Conservation (phyloP, 2,888 invertebrate genomes). For the Clepsis dumicolana region DNA sequence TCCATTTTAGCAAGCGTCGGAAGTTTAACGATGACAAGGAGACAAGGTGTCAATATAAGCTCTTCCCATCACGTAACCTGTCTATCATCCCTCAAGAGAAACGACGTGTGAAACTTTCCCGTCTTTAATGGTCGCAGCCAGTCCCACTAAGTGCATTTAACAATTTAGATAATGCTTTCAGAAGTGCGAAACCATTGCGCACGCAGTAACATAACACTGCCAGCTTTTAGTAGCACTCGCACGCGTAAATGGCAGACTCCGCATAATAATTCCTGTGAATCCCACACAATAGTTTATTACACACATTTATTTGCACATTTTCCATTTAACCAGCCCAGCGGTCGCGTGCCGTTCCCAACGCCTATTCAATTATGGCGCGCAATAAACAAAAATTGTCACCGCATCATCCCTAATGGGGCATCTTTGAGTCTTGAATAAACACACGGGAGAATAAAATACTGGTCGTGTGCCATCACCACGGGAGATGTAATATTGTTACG, state of each 20-base stretch:
- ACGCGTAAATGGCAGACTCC: conserved; percentile 49
- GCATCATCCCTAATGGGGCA: conserved; percentile 78
- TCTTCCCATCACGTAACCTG: conserved; percentile 19
- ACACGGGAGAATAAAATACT: conserved; percentile 70
- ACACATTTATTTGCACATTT: conserved; percentile 75
- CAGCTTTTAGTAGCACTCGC: conserved; percentile 62
- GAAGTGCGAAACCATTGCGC: conserved; percentile 65
- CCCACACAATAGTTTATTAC: conserved; percentile 72
- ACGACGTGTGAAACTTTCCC: conserved; percentile 60
- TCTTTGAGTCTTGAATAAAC: conserved; percentile 77
- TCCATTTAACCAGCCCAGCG: conserved; percentile 57
- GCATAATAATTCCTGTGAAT: conserved; percentile 64
- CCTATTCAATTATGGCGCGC: conserved; percentile 80
- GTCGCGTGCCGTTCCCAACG: conserved; percentile 80
- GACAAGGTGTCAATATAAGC: conserved; percentile 21
- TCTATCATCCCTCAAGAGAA: conserved; percentile 53
- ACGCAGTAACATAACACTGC: conserved; percentile 59
- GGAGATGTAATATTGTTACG: conserved; percentile 76
- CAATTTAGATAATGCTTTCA: conserved; percentile 75
- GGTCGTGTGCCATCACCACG: conserved; percentile 80
- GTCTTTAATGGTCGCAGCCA: conserved; percentile 58
- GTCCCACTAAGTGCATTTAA: conserved; percentile 72
- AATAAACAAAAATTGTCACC: conserved; percentile 76
- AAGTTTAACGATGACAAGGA: conserved; percentile 19
- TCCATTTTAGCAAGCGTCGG: conserved; percentile 8